Conservation (phyloP, 2,113 vertebrate genomes). For the Uropsilus gracilis region DNA sequence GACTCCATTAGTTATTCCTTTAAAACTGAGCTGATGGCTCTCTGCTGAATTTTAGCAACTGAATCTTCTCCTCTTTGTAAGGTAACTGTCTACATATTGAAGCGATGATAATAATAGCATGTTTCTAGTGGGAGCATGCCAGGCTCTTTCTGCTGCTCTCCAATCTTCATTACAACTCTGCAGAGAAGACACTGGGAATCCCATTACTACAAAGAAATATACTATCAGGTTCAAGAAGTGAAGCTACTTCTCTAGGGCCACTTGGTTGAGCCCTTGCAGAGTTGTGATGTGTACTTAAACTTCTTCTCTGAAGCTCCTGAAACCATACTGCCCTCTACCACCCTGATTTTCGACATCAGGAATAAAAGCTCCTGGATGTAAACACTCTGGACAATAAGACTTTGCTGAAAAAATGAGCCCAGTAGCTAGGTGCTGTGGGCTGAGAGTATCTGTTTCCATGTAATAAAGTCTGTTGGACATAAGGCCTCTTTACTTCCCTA, state of each 20-base stretch:
- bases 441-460: constrained; percentile 14
- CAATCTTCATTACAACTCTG: neutral
- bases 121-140: neutral
- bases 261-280: neutral
- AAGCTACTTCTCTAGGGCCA: neutral
- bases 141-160: neutral
- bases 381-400: neutral
- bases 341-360: neutral
- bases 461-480: constrained; percentile 33
- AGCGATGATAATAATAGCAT: neutral
- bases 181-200: neutral
- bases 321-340: neutral
- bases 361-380: neutral
- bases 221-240: neutral
- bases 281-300: neutral
- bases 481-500: constrained; percentile 8
- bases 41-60: constrained; percentile 31
- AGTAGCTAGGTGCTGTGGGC: neutral
- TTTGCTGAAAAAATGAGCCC: neutral
- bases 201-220: neutral
- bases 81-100: neutral
- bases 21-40: constrained; percentile 33
- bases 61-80: neutral
- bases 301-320: neutral
- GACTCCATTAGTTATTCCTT: constrained; percentile 32